Base-by-base conservation (phyloP, 2,888 invertebrate species). In the Laothoe populi region DNA sequence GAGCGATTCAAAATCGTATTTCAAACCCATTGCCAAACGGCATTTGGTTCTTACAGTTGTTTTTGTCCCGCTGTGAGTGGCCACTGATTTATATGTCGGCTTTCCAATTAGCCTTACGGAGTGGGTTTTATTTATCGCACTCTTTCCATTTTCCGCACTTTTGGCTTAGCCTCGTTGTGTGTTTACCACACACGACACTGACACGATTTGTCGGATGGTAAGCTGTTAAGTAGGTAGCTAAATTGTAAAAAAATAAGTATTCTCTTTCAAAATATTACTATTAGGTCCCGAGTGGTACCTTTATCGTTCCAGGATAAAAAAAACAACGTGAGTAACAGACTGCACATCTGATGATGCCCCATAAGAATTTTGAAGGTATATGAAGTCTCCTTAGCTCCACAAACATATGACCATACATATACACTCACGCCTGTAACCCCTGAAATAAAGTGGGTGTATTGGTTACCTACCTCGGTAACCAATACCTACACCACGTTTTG, bases 91-190 rank as follows among this genome's bases (percentile, higher is more conserved):
- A 90, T 90, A 81, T 79, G 84, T 82, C 81, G 84, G 87, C 83
- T 84, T 87, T 86, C 85, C 88, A 90, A 90, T 90, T 91, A 91
- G 90, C 85, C 75, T 82, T 77, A 74, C 70, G 78, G 80, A 82
- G 70, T 81, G 76, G 81, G 83, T 84, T 88, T 90, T 90, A 90
- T 90, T 90, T 90, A 88, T 88, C 81, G 81, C 70, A 78, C 86
- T 87, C 86, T 87, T 84, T 83, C 85, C 78, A 84, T 88, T 88
- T 86, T 82, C 85, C 83, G 75, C 83, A 86, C 83, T 86, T 88
- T 87, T 84, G 82, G 85, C 74, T 78, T 63, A 66, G 64, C 62
- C 66, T 58, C 63, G 61, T 57, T 3, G 23, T 16, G 1, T 35
- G 45, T 72, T 77, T 74, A 74, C 0, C 60, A 0, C 59, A 31